Percentiles rank a stretch among this genome's conserved stretches.
These are phyloP conservation scores for Hyaena hyaena DNA, from an alignment of 2,113 vertebrate genomes.

Conservation along the genomic window DNA sequence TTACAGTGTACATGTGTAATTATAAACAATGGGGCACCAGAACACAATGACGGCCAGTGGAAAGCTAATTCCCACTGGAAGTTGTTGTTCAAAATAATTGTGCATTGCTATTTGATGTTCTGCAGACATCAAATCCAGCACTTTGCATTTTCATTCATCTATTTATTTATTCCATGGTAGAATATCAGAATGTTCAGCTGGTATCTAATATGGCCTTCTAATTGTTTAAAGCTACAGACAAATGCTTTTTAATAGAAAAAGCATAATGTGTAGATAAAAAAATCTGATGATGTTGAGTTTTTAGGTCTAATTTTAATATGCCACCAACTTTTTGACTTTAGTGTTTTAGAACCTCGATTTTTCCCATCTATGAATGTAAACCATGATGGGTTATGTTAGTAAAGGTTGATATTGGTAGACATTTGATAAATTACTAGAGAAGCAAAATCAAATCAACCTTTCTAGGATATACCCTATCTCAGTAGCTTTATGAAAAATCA, in stretches of 20 bases:
- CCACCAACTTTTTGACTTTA: neutral
- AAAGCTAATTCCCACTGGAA: conserved; percentile 9
- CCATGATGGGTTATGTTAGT: neutral
- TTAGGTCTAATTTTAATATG: conserved; percentile 35
- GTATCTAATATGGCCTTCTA: neutral
- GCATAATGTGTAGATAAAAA: neutral
- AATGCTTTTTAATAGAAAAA: conserved; percentile 29
- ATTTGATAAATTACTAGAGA: neutral
- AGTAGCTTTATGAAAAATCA: conserved; percentile 37
- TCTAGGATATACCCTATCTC: neutral
- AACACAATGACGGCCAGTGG: neutral
- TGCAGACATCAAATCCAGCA: neutral
- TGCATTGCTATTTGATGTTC: neutral
- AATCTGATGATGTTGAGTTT: neutral
- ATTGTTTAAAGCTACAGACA: conserved; percentile 52
- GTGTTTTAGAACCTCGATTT: neutral
- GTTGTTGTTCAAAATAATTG: conserved; percentile 40
- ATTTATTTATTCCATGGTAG: neutral
- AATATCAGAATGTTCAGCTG: neutral
- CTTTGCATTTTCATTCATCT: conserved; percentile 10
- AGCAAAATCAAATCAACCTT: neutral
- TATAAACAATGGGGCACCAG: conserved; percentile 22
- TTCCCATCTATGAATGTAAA: neutral
- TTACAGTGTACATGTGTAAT: conserved; percentile 46
- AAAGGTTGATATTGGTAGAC: neutral